A percentile compares a stretch with the other conserved stretches of the same genome.
phyloP scores from a whole-genome alignment of 2,113 vertebrate species.

The Phaethornis superciliosus region DNA sequence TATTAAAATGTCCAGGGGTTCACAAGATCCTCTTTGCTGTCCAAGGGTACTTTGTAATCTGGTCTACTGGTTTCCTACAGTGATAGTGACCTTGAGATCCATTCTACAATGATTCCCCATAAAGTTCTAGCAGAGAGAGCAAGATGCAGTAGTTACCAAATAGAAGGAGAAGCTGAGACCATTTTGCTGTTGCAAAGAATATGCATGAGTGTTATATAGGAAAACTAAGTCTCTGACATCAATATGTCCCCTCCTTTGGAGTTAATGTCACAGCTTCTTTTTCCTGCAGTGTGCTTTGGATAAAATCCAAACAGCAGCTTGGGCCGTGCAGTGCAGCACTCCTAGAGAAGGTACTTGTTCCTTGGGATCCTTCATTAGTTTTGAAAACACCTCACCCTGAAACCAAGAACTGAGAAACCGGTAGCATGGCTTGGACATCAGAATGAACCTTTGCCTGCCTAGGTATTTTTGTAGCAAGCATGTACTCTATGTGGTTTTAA shows the following conservation, averaged over 20 bases:
- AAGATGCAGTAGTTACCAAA: neutral
- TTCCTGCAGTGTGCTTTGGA: neutral
- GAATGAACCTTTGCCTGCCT: neutral
- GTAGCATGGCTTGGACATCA: neutral
- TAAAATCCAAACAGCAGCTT: neutral
- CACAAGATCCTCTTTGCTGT: neutral
- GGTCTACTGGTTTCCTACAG: neutral
- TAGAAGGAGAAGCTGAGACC: neutral
- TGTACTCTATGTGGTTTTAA: neutral
- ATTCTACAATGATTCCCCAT: neutral
- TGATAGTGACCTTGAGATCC: neutral
- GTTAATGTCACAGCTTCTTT: neutral
- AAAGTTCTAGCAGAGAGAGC: fast-evolving
- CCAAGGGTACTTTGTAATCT: neutral
- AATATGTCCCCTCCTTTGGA: neutral
- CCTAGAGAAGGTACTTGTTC: neutral
- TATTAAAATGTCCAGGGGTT: neutral
- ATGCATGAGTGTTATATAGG: fast-evolving
- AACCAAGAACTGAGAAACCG: neutral
- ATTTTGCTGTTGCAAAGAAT: neutral
- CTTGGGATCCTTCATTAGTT: neutral
- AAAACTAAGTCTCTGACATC: neutral
- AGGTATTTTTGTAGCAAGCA: neutral
- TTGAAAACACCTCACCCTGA: neutral
- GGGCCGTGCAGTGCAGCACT: neutral